Evolutionary conservation across 1,140 invertebrate species (phyloP), one percentile per base, ranked within the genome.

Genomic region (Macrotrachela quadricornifera): DNA sequence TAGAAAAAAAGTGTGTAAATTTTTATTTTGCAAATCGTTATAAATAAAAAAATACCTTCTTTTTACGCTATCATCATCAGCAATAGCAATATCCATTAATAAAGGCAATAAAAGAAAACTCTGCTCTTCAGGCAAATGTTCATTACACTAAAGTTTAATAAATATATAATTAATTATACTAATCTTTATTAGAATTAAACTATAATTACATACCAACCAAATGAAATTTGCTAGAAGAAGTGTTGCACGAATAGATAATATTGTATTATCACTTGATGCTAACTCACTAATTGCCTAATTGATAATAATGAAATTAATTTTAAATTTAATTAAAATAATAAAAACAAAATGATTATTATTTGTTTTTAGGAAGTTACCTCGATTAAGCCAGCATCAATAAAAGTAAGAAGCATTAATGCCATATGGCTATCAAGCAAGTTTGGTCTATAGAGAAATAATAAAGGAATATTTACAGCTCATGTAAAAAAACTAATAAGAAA

Each of bases 361-460:
- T 11, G 10, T 37, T 11, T 14, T 49, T 49, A 12, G 10, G 10
- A 17, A 54, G 56, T 61, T 59, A 70, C 70, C 63, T 83, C 80
- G 44, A 90, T 73, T 12, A 94, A 65, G 43, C 86, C 85, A 55
- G 78, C 80, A 67, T 84, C 80, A 41, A 92, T 69, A 64, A 92
- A 82, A 60, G 82, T 79, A 61, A 85, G 82, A 9, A 95, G 74
- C 54, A 94, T 66, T 15, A 94, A 68, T n/a, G 85, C 79, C 58
- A 83, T 71, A 71, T 94, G 87, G 64, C 88, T 82, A 64, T 90
- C 83, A 45, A 80, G 79, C 54, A 92, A 77, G 67, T 91, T 91
- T 1, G 85, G 80, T 56, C 85, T 84, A 50, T 15, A 71, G 67
- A 49, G 53, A 57, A 63, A n/a, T n/a, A n/a, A n/a, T n/a, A n/a